phyloP scores from a whole-genome alignment of 2,888 invertebrate species.

The Elmis aenea region DNA sequence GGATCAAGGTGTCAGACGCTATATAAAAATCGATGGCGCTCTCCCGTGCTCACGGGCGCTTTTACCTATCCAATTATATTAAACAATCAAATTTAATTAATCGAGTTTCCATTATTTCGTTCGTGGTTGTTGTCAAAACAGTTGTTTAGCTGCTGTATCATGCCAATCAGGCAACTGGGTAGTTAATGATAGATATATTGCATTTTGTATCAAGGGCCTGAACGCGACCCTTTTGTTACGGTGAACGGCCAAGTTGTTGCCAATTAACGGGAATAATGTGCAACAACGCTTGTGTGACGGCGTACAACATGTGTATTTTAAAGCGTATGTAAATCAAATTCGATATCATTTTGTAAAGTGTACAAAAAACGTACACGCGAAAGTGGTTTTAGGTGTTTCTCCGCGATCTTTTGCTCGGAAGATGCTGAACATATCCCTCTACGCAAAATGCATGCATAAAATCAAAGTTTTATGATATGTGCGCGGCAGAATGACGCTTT shows the following conservation, averaged over 20 bases:
- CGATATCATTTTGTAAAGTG: too few species aligned
- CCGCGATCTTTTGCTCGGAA: slow-evolving; percentile 11
- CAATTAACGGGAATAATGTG: too few species aligned
- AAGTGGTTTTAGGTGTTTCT: slow-evolving; percentile 5
- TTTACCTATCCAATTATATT: slow-evolving; percentile 13
- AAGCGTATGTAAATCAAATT: too few species aligned
- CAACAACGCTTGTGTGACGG: too few species aligned
- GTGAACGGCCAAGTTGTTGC: too few species aligned
- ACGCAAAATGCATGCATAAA: slow-evolving; percentile 15
- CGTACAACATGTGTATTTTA: too few species aligned
- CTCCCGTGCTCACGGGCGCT: slow-evolving; percentile 9
- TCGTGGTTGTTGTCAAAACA: slow-evolving; percentile 12
- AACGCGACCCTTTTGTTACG: too few species aligned
- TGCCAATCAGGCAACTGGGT: slow-evolving; percentile 19
- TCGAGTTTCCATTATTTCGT: slow-evolving; percentile 6
- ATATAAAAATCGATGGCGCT: slow-evolving; percentile 16
- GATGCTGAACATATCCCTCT: slow-evolving; percentile 8
- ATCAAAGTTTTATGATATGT: slow-evolving; percentile 19
- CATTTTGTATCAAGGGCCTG: too few species aligned
- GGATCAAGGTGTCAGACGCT: slow-evolving; percentile 15
- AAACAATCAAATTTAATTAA: slow-evolving; percentile 24
- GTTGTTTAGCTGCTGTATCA: slow-evolving; percentile 18
- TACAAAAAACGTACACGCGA: too few species aligned
- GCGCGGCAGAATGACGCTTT: slow-evolving; percentile 11
- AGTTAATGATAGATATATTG: slow-evolving; percentile 25